Evolutionary conservation across 2,888 invertebrate species (phyloP).

Genomic region (Axea sp.): DNA sequence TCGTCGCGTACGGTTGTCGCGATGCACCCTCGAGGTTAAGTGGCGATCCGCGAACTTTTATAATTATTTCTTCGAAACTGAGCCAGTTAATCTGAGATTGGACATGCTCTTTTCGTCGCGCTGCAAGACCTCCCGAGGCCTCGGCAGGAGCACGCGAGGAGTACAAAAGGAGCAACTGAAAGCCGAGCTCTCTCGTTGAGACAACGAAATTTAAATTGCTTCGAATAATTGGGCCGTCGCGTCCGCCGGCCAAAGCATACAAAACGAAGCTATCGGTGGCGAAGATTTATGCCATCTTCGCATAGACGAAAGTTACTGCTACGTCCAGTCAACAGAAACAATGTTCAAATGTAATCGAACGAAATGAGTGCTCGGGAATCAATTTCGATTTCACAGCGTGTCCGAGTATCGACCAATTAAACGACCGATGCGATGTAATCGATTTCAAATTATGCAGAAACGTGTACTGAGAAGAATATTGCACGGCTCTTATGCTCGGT

Average conservation of each 20-base stretch:
- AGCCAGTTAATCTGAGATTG: conserved; percentile 63
- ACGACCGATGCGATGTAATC: conserved; percentile 58
- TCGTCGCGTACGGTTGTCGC: conserved; percentile 68
- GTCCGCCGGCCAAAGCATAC: conserved; percentile 46
- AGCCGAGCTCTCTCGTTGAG: conserved; percentile 38
- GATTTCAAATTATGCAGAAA: conserved; percentile 61
- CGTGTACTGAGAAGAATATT: conserved; percentile 57
- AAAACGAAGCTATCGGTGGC: conserved; percentile 51
- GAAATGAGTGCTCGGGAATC: conserved; percentile 56
- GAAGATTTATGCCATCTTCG: conserved; percentile 60
- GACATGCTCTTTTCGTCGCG: conserved; percentile 62
- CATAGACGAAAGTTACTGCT: conserved; percentile 59
- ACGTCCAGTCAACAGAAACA: conserved; percentile 54
- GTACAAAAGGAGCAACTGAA: conserved; percentile 48
- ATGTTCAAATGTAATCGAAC: conserved; percentile 56
- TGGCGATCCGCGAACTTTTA: conserved; percentile 75
- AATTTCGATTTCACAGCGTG: conserved; percentile 51
- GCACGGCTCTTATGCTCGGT: conserved; percentile 35
- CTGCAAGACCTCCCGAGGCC: conserved; percentile 54
- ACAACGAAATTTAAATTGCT: conserved; percentile 64
- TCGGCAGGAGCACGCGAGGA: conserved; percentile 39
- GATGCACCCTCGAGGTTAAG: conserved; percentile 75
- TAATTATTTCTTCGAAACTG: conserved; percentile 65
- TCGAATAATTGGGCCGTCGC: conserved; percentile 63
- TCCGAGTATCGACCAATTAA: conserved; percentile 57